Base-by-base conservation (phyloP, 2,888 invertebrate genomes). In the Clitarchus hookeri region DNA sequence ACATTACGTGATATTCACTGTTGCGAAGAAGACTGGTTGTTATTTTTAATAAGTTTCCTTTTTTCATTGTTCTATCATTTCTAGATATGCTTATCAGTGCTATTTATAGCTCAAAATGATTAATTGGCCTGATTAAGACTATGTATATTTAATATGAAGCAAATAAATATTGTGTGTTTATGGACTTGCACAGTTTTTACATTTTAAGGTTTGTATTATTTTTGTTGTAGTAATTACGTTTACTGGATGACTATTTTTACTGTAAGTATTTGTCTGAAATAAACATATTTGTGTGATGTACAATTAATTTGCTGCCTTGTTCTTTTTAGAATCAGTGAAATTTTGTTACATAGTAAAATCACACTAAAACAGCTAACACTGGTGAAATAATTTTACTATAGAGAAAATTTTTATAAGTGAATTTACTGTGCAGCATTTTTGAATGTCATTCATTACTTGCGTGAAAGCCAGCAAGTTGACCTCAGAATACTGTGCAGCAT, bases 261-360 rank as follows among this genome's bases (percentile, higher is more conserved):
- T 65, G 65, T 65, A n/a, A 65, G 19, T 65, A n/a, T 65, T 65
- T n/a, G n/a, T 65, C 65, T 65, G 65, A 65, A 65, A 65, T 65
- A 65, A 65, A 65, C 8, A 65, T 65, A 65, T 8, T 9, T 65
- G 23, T 65, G 16, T 65, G 65, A 53, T 6, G 53, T 53, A 53
- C 53, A 53, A 53, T 53, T 16, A 53, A 36, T 4, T 36, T 36
- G 36, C 36, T 36, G 36, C 36, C 4, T 36, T 36, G 36, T 36
- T 36, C 36, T 36, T 36, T 36, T 4, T 36, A 36, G 36, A 36
- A 36, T 36, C 36, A 36, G 36, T 36, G 36, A 36, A 36, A 36
- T 36, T 3, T 36, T 4, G 36, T 3, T 36, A 36, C 36, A 36
- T 36, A 4, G 36, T 3, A 36, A 36, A 36, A 36, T 36, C 36